Conservation (phyloP, 2,888 invertebrate genomes). For the Agrotis puta region DNA sequence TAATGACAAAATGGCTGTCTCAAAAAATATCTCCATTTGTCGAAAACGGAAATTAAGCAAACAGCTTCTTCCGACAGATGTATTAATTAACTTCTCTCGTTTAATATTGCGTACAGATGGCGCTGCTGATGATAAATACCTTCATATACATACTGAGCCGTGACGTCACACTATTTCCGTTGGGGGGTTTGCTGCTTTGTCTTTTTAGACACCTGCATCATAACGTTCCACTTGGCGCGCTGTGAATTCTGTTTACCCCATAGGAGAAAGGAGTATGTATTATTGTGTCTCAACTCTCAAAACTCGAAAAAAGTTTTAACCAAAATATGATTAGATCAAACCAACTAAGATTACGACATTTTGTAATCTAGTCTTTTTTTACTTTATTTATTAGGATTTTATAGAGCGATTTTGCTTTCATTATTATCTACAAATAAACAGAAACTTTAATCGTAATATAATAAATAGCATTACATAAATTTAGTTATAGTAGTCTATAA, state of each 20-base stretch:
- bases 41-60: slow-evolving; percentile 64
- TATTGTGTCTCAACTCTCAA: too few relatives aligned
- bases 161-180: slow-evolving; percentile 51
- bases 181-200: slow-evolving; percentile 8
- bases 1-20: not conserved
- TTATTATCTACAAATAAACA: too few relatives aligned
- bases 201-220: not conserved
- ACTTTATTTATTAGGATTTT: too few relatives aligned
- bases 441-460: too few relatives aligned
- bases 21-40: slow-evolving; percentile 29
- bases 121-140: slow-evolving; percentile 49
- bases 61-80: slow-evolving; percentile 71
- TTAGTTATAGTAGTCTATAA: not conserved
- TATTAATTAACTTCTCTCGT: slow-evolving; percentile 76
- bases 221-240: not conserved
- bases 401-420: too few relatives aligned
- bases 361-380: too few relatives aligned
- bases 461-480: not conserved
- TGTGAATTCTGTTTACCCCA: not conserved
- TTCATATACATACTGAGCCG: slow-evolving; percentile 25
- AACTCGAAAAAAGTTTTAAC: not conserved
- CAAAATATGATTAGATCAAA: not conserved
- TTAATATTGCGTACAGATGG: slow-evolving; percentile 61
- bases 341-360: not conserved
- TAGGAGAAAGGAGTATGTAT: too few relatives aligned